Evolutionary conservation across 2,113 vertebrate genomes (phyloP).

Genomic region (Sprattus sprattus): DNA sequence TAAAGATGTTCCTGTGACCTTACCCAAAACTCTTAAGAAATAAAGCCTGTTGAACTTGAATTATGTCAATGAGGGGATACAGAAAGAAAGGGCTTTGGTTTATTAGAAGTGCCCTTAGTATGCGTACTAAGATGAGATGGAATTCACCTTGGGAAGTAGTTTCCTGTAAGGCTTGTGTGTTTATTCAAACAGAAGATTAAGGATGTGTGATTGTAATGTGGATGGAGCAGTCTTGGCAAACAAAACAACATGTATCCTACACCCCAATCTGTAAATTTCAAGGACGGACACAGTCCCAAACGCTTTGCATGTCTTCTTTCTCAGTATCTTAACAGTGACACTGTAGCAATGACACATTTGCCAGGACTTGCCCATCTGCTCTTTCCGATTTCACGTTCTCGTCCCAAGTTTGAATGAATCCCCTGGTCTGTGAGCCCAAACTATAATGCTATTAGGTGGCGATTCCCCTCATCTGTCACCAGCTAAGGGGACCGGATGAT

Average conservation of each 20-base stretch:
- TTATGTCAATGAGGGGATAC: conserved; percentile 53
- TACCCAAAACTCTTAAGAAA: conserved; percentile 65
- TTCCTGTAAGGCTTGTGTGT: not conserved
- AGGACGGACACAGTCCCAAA: not conserved
- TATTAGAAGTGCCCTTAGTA: conserved; percentile 35
- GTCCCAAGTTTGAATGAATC: not conserved
- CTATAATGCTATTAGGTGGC: conserved; percentile 28
- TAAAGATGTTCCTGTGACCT: conserved; percentile 58
- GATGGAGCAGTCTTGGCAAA: conserved; percentile 19
- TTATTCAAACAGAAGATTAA: conserved; percentile 24
- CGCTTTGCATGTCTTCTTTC: not conserved
- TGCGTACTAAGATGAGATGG: not conserved
- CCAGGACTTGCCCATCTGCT: conserved; percentile 9
- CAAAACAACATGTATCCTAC: not conserved
- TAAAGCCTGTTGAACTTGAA: conserved; percentile 76
- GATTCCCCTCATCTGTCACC: conserved; percentile 61
- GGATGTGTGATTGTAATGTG: not conserved
- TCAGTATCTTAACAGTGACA: not conserved
- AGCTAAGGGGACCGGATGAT: conserved; percentile 65
- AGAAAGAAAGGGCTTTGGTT: conserved; percentile 35
- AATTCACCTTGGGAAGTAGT: conserved; percentile 25
- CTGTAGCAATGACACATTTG: not conserved
- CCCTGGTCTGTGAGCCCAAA: conserved; percentile 3
- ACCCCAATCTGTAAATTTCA: not conserved
- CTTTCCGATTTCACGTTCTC: not conserved